phyloP scores from a whole-genome alignment of 2,113 vertebrate genomes.

The Greenwoodochromis staneri region DNA sequence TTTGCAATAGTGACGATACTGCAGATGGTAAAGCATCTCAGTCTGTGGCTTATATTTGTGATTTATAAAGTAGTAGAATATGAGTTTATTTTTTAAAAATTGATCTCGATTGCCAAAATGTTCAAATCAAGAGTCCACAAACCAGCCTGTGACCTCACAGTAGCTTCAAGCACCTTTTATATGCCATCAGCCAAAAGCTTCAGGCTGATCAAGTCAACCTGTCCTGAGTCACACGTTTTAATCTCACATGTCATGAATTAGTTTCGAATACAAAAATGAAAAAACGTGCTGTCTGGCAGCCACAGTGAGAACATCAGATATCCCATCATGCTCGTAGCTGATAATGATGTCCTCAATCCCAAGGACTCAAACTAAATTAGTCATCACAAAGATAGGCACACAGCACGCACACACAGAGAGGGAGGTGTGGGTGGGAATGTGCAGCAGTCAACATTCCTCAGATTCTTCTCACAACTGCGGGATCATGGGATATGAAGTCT shows the following conservation, averaged over 20 bases:
- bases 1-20: not conserved
- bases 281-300: not conserved
- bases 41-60: not conserved
- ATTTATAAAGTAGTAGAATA: not conserved
- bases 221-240: not conserved
- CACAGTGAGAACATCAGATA: not conserved
- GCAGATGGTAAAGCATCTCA: not conserved
- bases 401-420: not conserved
- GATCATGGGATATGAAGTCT: conserved; percentile 34
- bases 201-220: not conserved
- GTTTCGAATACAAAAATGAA: not conserved
- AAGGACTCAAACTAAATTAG: not conserved
- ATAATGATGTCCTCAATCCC: not conserved
- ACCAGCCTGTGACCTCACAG: not conserved
- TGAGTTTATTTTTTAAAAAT: not conserved
- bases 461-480: conserved; percentile 1
- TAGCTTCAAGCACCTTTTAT: not conserved
- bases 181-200: not conserved
- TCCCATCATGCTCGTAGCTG: not conserved
- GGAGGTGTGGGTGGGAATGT: conserved; percentile 18
- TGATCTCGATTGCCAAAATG: not conserved
- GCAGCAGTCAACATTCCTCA: conserved; percentile 25
- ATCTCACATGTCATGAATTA: not conserved
- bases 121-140: not conserved
- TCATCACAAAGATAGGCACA: not conserved